Conservation (phyloP, 2,888 invertebrate species). For the Aphodius sticticus region DNA sequence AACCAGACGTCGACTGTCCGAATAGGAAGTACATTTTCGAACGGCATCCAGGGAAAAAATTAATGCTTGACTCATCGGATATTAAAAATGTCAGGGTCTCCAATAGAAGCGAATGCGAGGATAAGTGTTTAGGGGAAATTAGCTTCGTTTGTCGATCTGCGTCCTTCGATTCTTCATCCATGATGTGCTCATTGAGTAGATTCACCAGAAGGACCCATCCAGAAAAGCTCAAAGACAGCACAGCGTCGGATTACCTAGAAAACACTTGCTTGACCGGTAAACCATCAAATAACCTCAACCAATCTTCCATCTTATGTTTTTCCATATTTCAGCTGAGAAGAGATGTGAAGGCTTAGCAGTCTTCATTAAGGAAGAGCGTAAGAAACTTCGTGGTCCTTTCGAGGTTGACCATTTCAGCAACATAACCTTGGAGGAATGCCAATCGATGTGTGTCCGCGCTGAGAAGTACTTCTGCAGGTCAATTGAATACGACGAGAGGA, state of each 20-base stretch:
- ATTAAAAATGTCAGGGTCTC: conserved; percentile 85
- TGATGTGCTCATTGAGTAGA: conserved; percentile 81
- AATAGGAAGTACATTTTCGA: conserved; percentile 90
- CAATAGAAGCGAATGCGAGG: conserved; percentile 89
- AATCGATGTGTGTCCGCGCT: conserved; percentile 84
- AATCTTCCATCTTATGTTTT: not conserved
- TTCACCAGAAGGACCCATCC: conserved; percentile 89
- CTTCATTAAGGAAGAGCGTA: conserved; percentile 90
- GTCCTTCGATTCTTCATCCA: conserved; percentile 79
- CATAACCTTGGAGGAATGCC: conserved; percentile 87
- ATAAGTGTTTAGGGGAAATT: conserved; percentile 88
- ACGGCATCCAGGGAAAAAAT: conserved; percentile 83
- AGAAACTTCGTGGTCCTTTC: conserved; percentile 85
- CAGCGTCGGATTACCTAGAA: conserved; percentile 89
- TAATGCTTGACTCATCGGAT: conserved; percentile 82
- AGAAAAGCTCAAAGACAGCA: conserved; percentile 83
- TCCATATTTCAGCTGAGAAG: conserved; percentile 71
- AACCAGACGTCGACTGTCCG: conserved; percentile 88
- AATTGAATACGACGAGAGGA: conserved; percentile 88
- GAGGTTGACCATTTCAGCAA: conserved; percentile 89
- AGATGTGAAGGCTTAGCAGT: conserved; percentile 87
- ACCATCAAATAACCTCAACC: not conserved
- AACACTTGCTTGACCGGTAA: conserved; percentile 88
- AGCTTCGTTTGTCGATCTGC: conserved; percentile 89
- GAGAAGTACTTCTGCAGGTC: conserved; percentile 91